Percentiles rank a stretch among this genome's conserved stretches.
These are phyloP conservation scores for Salminus brasiliensis DNA, from an alignment of 2,113 vertebrate genomes.

Conservation along the genomic window DNA sequence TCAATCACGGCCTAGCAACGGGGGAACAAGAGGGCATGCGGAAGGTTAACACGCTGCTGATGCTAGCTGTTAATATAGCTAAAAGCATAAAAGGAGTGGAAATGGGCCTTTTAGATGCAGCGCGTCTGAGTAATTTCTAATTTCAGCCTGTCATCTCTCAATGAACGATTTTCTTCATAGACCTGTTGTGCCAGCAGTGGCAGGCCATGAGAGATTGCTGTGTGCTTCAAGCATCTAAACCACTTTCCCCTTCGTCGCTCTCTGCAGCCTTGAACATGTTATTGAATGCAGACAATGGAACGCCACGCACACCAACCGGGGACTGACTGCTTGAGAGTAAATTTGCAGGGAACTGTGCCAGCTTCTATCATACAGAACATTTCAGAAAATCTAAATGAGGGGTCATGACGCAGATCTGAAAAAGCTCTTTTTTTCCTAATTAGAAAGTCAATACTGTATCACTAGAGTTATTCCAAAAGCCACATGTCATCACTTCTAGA, in stretches of 20 bases:
- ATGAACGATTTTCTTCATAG: not conserved
- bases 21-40: not conserved
- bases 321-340: not conserved
- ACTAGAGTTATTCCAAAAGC: not conserved
- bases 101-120: not conserved
- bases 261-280: slow-evolving; percentile 1
- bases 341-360: not conserved
- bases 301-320: not conserved
- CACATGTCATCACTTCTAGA: too few relatives aligned
- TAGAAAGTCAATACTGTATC: not conserved
- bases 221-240: not conserved
- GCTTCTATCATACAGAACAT: not conserved
- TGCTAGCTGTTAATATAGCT: not conserved
- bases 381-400: not conserved
- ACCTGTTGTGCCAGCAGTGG: not conserved
- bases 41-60: not conserved
- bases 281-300: slow-evolving; percentile 1
- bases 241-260: not conserved
- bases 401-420: not conserved
- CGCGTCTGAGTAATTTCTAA: not conserved
- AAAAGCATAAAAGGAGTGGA: not conserved
- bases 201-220: not conserved
- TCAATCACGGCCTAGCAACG: slow-evolving; percentile 15
- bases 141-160: slow-evolving; percentile 2
- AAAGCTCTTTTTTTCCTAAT: not conserved